Base-by-base conservation (phyloP, 2,888 invertebrate species). In the Sturmia bella region DNA sequence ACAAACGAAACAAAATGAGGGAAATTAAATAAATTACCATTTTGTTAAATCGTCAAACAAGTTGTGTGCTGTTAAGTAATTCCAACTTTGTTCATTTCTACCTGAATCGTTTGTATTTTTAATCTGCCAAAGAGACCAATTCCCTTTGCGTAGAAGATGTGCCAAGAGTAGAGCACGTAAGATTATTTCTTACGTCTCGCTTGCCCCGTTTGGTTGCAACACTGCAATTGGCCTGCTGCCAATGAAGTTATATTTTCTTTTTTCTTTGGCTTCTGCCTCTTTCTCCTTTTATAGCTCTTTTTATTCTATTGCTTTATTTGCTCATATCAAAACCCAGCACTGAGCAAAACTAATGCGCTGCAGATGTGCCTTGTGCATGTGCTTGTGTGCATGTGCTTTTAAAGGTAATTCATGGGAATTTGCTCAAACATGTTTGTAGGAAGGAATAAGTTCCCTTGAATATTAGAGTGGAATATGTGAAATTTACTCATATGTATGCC, bases 191-290 rank as follows among this genome's bases (percentile, higher is more conserved):
- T 82, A 74, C 78, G 75, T 64, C 82, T 82, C 64, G 70, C 43
- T 59, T 70, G 73, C 63, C 57, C 56, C 70, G 66, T 15, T 66
- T 70, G 57, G 63, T 77, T 73, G 68, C 17, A n/a, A n/a, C n/a
- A 17, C 64, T 69, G 69, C 50, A 69, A 66, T 78, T 82, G 82
- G 82, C 78, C 57, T 70, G 41, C n/a, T 82, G 82, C 82, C 82
- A 82, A 78, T 75, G 59, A 82, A 70, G 74, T 78, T 75, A 75
- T 50, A 17, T 11, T 57, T 45, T 24, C 17, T 11, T 45, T 41
- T 41, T 48, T 13, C 56, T 19, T 43, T 13, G 19, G 12, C 13
- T 21, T 66, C 59, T 24, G 45, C 21, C 17, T 52, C 61, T 9
- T 41, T 41, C 54, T n/a, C n/a, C 24, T 17, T 13, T 32, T 50